Conservation (phyloP, 2,888 invertebrate species). For the Bibio marci region DNA sequence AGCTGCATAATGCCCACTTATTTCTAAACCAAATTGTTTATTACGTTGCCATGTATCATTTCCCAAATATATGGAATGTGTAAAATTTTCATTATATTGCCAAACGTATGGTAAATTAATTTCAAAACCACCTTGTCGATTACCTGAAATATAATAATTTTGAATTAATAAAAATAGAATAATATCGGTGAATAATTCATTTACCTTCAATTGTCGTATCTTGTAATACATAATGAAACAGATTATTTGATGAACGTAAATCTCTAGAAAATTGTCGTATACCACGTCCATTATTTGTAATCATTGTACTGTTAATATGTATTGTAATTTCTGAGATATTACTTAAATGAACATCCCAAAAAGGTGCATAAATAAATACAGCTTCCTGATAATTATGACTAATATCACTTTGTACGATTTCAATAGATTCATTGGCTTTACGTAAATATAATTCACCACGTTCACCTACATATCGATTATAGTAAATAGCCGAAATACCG, state of each 20-base stretch:
- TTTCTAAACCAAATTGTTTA: conserved; percentile 59
- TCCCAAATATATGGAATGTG: conserved; percentile 73
- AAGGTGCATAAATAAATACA: conserved; percentile 64
- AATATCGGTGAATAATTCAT: no score
- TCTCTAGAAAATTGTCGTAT: conserved; percentile 83
- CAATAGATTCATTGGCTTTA: conserved; percentile 75
- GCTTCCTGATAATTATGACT: conserved; percentile 68
- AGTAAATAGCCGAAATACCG: conserved; percentile 70
- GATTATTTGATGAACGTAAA: conserved; percentile 86
- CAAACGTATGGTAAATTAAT: conserved; percentile 85
- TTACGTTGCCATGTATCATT: conserved; percentile 82
- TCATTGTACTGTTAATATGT: conserved; percentile 68
- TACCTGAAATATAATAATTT: conserved; percentile 23
- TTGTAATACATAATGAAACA: conserved; percentile 86
- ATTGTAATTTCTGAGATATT: conserved; percentile 83
- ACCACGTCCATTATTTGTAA: conserved; percentile 76
- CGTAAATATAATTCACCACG: conserved; percentile 70
- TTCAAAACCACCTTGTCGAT: conserved; percentile 72
- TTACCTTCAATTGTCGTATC: conserved; percentile 64
- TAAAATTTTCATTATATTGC: conserved; percentile 88
- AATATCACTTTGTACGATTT: conserved; percentile 62
- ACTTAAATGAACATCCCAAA: conserved; percentile 69
- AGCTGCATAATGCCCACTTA: conserved; percentile 88
- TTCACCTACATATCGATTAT: conserved; percentile 75
- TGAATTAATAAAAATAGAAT: no score